Evolutionary conservation across 2,113 vertebrate species (phyloP).

Genomic region (Symphodus melops): DNA sequence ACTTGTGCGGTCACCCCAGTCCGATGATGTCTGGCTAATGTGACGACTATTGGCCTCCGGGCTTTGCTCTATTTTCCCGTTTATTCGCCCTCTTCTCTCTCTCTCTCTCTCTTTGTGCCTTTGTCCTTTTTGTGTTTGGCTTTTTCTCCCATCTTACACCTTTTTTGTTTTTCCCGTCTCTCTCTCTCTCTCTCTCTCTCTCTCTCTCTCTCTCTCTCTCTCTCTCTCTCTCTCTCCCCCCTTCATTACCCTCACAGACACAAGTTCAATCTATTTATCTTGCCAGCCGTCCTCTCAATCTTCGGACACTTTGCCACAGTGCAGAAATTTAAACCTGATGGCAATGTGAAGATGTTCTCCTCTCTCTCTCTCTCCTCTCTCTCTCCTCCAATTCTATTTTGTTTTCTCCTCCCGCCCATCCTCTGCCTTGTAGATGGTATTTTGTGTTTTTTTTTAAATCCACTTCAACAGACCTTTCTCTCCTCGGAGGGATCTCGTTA

Average conservation of each 20-base stretch:
- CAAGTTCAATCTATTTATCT: constrained; percentile 34
- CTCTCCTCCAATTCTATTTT: constrained; percentile 13
- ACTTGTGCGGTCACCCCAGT: constrained; percentile 45
- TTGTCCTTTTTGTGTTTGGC: not conserved
- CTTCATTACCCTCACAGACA: constrained; percentile 23
- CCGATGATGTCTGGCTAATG: constrained; percentile 64
- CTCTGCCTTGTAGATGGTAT: constrained; percentile 12
- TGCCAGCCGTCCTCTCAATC: constrained; percentile 31
- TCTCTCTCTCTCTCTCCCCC: not conserved
- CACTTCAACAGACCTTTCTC: constrained; percentile 11
- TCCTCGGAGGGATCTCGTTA: not conserved
- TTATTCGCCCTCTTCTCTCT: not conserved
- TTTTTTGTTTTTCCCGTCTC: not conserved
- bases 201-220: too few relatives aligned
- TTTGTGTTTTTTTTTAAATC: constrained; percentile 27
- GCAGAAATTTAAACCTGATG: constrained; percentile 49
- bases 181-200: not conserved
- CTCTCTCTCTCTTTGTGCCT: constrained; percentile 3
- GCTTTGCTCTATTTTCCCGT: constrained; percentile 40
- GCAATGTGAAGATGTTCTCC: constrained; percentile 22
- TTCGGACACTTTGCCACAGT: constrained; percentile 33
- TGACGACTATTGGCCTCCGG: constrained; percentile 58
- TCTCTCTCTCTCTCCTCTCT: not conserved
- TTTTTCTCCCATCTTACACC: not conserved
- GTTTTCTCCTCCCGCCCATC: constrained; percentile 23